Base-by-base conservation (phyloP, 2,888 invertebrate species). In the Clanis bilineata region DNA sequence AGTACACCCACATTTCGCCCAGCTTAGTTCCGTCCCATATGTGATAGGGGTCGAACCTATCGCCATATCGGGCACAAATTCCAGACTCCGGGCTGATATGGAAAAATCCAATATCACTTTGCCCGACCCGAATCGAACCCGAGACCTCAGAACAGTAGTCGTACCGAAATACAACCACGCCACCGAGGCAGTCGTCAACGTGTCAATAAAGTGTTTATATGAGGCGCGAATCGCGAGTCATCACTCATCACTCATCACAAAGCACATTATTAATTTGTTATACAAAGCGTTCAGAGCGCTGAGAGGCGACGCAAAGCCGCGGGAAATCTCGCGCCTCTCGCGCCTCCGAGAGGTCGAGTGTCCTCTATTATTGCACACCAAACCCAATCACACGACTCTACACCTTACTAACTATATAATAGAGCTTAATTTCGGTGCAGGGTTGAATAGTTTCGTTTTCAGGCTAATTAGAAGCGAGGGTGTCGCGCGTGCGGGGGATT, bases 401-500 rank as follows among this genome's bases (percentile, higher is more conserved):
- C 15, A 72, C 82, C 74, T 69, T 82, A 78, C 47, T 4, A 0
- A 21, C n/a, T 10, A n/a, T 6, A 10, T 1, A 22, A 63, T 77
- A 86, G 69, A 71, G 79, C 68, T 67, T 55, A 67, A 62, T 69
- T 62, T 71, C 57, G 55, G 18, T 57, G 45, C 18, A 15, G 18
- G 7, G 7, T 22, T 36, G 28, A 64, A 74, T 77, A 77, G 80
- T 80, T 79, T 80, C 79, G 82, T 86, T 88, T 88, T 85, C 83
- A 88, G 83, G 90, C 90, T 91, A 90, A 90, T 90, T 89, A 90
- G 87, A 78, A 76, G 70, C 79, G 73, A 79, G 83, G 80, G 85
- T 79, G 51, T 15, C 32, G 28, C 15, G 51, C 32, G 28, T 28
- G 18, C 10, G 10, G 1, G 15, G 7, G 2, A 56, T 58, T 62